Conservation (phyloP, 2,888 invertebrate genomes). For the Corbicula japonica region DNA sequence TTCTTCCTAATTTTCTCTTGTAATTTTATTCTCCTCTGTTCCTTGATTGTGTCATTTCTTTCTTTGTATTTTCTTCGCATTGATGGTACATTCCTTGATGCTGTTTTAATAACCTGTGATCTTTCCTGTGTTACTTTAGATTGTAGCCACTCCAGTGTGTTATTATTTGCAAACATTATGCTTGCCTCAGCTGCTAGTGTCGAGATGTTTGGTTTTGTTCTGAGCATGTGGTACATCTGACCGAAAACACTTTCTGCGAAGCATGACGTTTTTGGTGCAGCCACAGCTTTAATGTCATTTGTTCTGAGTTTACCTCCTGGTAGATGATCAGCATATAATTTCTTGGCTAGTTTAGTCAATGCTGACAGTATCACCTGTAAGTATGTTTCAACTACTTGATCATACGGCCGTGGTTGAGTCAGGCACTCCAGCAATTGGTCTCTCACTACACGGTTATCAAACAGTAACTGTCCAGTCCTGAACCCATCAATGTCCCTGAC, state of each 20-base stretch:
- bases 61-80: constrained; percentile 27
- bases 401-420: constrained; percentile 9
- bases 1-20: constrained; percentile 16
- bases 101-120: constrained; percentile 14
- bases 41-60: constrained; percentile 2
- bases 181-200: constrained; percentile 40
- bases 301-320: constrained; percentile 20
- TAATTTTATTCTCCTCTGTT: constrained; percentile 16
- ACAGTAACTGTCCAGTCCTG: constrained; percentile 12
- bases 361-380: constrained; percentile 34
- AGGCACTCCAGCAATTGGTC: constrained; percentile 9
- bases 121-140: constrained; percentile 17
- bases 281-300: background rate
- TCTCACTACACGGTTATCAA: constrained; percentile 17
- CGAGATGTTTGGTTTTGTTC: constrained; percentile 39
- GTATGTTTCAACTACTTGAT: constrained; percentile 19
- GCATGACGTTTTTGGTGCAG: constrained; percentile 39
- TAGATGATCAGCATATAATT: constrained; percentile 27
- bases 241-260: constrained; percentile 56
- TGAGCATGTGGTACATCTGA: constrained; percentile 32
- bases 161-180: constrained; percentile 46
- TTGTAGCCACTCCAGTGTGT: constrained; percentile 32
- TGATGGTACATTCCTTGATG: constrained; percentile 29
- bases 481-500: constrained; percentile 8
- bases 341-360: constrained; percentile 9